phyloP scores from a whole-genome alignment of 2,888 invertebrate species.

The Exephanes ischioxanthus region DNA sequence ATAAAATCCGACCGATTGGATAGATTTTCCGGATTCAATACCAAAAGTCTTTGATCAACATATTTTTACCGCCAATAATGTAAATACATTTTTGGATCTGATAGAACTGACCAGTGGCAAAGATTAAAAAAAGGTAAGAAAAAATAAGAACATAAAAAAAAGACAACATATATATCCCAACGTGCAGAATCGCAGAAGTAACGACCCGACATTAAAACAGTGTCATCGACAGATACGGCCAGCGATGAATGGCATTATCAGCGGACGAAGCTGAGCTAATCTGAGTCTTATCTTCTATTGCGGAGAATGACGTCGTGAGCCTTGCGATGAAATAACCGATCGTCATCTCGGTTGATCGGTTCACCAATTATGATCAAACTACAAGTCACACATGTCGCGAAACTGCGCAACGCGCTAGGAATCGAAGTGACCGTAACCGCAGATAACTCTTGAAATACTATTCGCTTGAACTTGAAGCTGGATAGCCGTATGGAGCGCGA shows the following conservation, averaged over 20 bases:
- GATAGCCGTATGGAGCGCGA: background rate
- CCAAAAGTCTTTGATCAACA: no score
- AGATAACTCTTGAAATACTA: slow-evolving; percentile 9
- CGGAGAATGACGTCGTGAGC: background rate
- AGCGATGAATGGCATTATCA: background rate
- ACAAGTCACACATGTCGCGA: background rate
- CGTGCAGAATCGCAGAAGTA: background rate
- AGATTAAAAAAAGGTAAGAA: no score
- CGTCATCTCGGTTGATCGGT: background rate
- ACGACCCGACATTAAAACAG: background rate
- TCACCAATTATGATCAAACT: background rate
- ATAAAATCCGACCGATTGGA: no score
- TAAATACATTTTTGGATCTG: background rate
- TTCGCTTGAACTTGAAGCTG: slow-evolving; percentile 23
- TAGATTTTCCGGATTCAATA: no score
- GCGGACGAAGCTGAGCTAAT: background rate
- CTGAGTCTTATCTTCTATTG: background rate
- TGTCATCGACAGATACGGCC: background rate
- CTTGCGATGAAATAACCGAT: background rate
- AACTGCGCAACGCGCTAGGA: background rate
- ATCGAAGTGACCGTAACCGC: background rate
- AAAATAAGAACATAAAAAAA: background rate
- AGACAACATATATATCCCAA: background rate
- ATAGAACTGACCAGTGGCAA: no score
- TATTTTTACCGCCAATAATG: background rate